A percentile compares a stretch with the other conserved stretches of the same genome.
Conservation (phyloP, 2,888 invertebrate genomes). For the Disparrhopalites patrizii region DNA sequence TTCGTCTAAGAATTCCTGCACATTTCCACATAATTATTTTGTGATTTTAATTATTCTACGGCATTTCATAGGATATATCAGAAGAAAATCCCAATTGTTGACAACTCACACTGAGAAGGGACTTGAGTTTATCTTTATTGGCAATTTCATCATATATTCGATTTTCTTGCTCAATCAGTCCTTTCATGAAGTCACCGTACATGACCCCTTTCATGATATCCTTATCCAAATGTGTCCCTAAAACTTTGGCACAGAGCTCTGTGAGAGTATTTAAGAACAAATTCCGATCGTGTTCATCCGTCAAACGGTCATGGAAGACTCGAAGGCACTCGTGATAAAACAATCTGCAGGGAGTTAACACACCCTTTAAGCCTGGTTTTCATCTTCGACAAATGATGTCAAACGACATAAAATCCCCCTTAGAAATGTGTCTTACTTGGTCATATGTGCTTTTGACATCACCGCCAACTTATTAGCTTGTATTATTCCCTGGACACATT, state of each 20-base stretch:
- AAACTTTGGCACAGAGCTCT: conserved; percentile 63
- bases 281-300: conserved; percentile 73
- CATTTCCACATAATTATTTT: conserved; percentile 17
- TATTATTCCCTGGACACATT: conserved; percentile 82
- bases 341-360: conserved; percentile 57
- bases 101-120: conserved; percentile 62
- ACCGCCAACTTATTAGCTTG: conserved; percentile 62
- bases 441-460: conserved; percentile 30
- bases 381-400: not conserved
- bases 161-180: conserved; percentile 67
- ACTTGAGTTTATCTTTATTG: conserved; percentile 67
- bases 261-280: conserved; percentile 72
- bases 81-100: not conserved
- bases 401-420: not conserved
- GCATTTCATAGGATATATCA: not conserved
- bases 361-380: not conserved
- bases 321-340: conserved; percentile 89
- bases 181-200: conserved; percentile 80
- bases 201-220: conserved; percentile 60
- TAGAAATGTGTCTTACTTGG: not conserved
- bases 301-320: conserved; percentile 85
- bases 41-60: not conserved
- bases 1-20: conserved; percentile 76
- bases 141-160: conserved; percentile 77
- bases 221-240: conserved; percentile 60